Conservation (phyloP, 2,888 invertebrate species). For the Ceramica pisi region DNA sequence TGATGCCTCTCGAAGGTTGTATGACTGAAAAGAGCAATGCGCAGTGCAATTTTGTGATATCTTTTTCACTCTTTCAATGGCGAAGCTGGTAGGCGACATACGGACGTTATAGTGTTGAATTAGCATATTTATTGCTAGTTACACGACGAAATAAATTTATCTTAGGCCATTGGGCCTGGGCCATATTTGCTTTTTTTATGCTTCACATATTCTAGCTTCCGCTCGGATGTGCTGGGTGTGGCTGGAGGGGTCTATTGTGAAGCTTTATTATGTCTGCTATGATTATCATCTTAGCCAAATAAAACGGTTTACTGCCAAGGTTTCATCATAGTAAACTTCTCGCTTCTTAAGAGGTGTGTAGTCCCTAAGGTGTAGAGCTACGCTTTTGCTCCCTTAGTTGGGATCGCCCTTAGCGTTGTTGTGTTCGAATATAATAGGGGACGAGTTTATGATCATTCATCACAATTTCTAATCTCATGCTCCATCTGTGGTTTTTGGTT, state of each 20-base stretch:
- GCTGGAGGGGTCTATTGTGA: slow-evolving; percentile 44
- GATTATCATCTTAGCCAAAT: slow-evolving; percentile 11
- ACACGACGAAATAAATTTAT: slow-evolving; percentile 88
- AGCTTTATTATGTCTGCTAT: slow-evolving; percentile 27
- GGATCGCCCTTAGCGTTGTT: slow-evolving; percentile 15
- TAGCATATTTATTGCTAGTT: slow-evolving; percentile 90
- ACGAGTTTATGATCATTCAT: slow-evolving; percentile 35
- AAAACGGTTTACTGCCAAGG: slow-evolving; percentile 7
- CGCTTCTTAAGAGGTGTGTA: slow-evolving; percentile 14
- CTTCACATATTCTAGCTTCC: slow-evolving; percentile 78
- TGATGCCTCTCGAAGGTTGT: slow-evolving; percentile 80
- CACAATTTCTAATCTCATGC: slow-evolving; percentile 34
- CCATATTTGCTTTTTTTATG: slow-evolving; percentile 78
- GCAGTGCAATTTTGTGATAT: slow-evolving; percentile 90
- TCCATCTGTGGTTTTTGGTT: slow-evolving; percentile 37
- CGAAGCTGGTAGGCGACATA: slow-evolving; percentile 87
- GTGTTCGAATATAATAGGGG: slow-evolving; percentile 28
- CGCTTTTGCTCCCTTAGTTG: slow-evolving; percentile 26
- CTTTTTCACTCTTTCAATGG: slow-evolving; percentile 90
- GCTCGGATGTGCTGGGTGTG: slow-evolving; percentile 70
- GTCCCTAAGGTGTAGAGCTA: slow-evolving; percentile 33
- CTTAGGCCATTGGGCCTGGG: slow-evolving; percentile 83
- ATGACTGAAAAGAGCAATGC: slow-evolving; percentile 89
- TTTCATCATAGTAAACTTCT: slow-evolving; percentile 25
- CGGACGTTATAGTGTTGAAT: slow-evolving; percentile 89